Evolutionary conservation across 2,113 vertebrate species (phyloP), one percentile per base, ranked within the genome.

Genomic region (Rhombomys opimus): DNA sequence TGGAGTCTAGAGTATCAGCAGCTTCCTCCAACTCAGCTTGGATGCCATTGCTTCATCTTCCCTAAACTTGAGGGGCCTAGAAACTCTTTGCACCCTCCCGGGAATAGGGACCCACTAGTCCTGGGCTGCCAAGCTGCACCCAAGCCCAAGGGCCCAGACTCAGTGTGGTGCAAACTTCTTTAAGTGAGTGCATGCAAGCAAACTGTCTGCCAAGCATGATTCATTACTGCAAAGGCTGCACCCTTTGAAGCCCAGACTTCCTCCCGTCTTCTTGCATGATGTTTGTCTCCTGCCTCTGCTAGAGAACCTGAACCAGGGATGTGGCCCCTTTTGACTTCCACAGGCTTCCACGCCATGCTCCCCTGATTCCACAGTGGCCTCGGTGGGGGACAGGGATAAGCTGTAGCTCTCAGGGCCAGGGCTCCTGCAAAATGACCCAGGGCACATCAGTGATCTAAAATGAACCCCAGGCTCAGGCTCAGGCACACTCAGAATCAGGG

Each of bases 101-200:
- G 10, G 12, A 20, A 5, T 63, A 46, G 13, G 50, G 50, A 57
- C 18, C 70, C 27, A 20, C 67, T 20, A 23, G 38, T 63, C 68
- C 63, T 78, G 17, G 5, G 52, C 38, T 63, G 18, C 61, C 7
- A 52, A 6, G 11, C 72, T 41, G n/a, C 32, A 10, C 72, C 67
- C 27, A 59, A 77, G 70, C 78, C 54, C 13, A 1, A 76, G 67
- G 73, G 35, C 50, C 65, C 38, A 1, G 87, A 86, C 75, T 27
- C 82, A 35, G 57, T 2, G 59, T 72, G 95, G 77, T 38, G 23
- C 38, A 52, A 72, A 93, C 67, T 27, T 10, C 63, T 8, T 81
- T 52, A 65, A 54, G 90, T 15, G 90, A 93, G 84, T 67, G 18
- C 80, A 95, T 94, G 96, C 90, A 73, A 88, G 73, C 1, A 63